Base-by-base conservation (phyloP, 2,888 invertebrate species). In the Heliconius aoede region DNA sequence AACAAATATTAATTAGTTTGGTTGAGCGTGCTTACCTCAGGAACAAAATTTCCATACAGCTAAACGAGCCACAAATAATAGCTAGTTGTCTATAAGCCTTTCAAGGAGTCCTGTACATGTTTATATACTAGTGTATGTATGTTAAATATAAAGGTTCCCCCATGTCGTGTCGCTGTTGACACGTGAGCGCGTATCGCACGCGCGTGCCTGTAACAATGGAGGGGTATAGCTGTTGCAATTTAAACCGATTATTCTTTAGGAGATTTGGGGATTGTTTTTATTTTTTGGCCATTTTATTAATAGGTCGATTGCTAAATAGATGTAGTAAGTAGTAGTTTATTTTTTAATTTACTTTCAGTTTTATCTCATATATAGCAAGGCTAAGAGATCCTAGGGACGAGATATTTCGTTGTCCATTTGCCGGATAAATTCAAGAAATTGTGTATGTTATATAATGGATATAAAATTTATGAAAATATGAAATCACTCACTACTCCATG, bases 171-270 rank as follows among this genome's bases (percentile, higher is more conserved):
- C 46, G 46, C 40, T 64, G 55, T 55, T 69, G 32, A 40, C 69
- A 73, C 74, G 77, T 71, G 73, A 55, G 73, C 74, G 69, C 73
- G 74, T 74, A 72, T 77, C 71, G 71, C 24, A 30, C 15, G 46
- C 40, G 64, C 77, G 77, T 77, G 77, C 65, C 73, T 62, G 9
- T 58, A 71, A 71, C 74, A 30, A 60, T 30, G 71, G 21, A 64
- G 5, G 13, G 64, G 64, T 2, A 32, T 64, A n/a, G 64, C 32
- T 32, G 32, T n/a, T 60, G 60, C 24, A 60, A 26, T 60, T 60
- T 60, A 60, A 26, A 15, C 26, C 24, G 32, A 64, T 64, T 64
- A 64, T n/a, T 64, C 32, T 64, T 36, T 18, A 30, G 7, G 9
- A 26, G 9, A 5, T 13, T 32, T 24, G 9, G 13, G 13, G n/a